A percentile compares a stretch with the other conserved stretches of the same genome.
These are phyloP conservation scores for Schlechtendalia chinensis DNA, from an alignment of 1,140 invertebrate species.

Conservation along the genomic window DNA sequence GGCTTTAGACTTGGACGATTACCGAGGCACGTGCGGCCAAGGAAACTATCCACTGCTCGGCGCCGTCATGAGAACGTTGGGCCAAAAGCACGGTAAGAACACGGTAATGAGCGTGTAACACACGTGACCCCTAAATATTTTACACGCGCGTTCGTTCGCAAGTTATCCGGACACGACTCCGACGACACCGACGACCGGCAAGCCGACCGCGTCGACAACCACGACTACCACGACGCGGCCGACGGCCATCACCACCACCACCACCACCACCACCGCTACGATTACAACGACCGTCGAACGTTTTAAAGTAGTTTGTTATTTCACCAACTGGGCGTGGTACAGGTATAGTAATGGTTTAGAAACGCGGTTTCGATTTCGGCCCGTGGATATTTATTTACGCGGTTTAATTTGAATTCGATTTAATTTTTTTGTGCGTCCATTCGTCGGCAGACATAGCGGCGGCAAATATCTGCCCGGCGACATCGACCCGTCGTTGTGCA, in stretches of 20 bases:
- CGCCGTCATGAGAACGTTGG: constrained; percentile 63
- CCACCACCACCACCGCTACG: constrained; percentile 2
- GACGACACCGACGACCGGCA: constrained; percentile 1
- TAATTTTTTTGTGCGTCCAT: too few relatives aligned
- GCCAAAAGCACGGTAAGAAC: background rate
- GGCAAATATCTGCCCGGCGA: constrained; percentile 67
- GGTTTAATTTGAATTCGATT: too few relatives aligned
- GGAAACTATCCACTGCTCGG: constrained; percentile 74
- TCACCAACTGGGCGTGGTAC: constrained; percentile 72
- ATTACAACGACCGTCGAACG: constrained; percentile 51
- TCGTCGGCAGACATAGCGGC: constrained; percentile 58
- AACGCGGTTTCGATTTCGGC: background rate
- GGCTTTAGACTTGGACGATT: constrained; percentile 71
- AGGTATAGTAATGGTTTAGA: constrained; percentile 54
- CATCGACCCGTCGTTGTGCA: constrained; percentile 69
- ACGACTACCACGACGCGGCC: constrained; percentile 30
- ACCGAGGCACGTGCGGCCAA: constrained; percentile 65
- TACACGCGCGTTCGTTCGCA: background rate
- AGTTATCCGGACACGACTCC: background rate
- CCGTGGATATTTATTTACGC: too few relatives aligned
- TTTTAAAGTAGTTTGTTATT: constrained; percentile 69
- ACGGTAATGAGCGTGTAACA: too few relatives aligned
- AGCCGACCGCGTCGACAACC: constrained; percentile 18
- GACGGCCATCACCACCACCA: background rate
- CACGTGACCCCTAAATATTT: too few relatives aligned